These are phyloP conservation scores for Drosophila melanocephala DNA, from an alignment of 2,888 invertebrate species.

Conservation along the genomic window DNA sequence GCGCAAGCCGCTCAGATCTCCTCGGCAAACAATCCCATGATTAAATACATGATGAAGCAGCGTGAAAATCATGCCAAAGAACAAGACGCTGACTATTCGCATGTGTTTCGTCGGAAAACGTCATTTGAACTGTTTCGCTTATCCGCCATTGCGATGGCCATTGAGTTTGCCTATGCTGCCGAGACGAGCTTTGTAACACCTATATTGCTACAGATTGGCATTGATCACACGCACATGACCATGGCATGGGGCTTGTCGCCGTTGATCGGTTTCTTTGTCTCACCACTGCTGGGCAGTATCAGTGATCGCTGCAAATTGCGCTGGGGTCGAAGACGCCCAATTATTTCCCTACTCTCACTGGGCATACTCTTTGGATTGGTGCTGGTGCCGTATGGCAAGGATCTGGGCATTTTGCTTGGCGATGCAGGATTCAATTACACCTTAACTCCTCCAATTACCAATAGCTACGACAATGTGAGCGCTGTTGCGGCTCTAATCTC, in stretches of 20 bases:
- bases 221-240: constrained; percentile 88
- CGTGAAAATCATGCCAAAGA: constrained; percentile 84
- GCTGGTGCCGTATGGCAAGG: constrained; percentile 88
- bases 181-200: constrained; percentile 90
- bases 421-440: constrained; percentile 67
- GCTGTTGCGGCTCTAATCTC: constrained; percentile 63
- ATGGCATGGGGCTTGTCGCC: constrained; percentile 86
- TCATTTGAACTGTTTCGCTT: constrained; percentile 83
- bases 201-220: constrained; percentile 87
- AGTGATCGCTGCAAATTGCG: constrained; percentile 87
- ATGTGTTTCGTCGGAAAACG: constrained; percentile 84
- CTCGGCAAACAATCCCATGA: constrained; percentile 83
- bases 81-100: constrained; percentile 84
- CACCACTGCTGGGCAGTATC: constrained; percentile 87
- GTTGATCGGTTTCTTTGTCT: constrained; percentile 84
- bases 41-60: constrained; percentile 84
- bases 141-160: constrained; percentile 86
- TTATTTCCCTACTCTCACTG: constrained; percentile 87
- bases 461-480: constrained; percentile 42
- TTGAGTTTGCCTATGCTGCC: constrained; percentile 89
- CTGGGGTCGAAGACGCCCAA: constrained; percentile 88
- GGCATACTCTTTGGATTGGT: constrained; percentile 87
- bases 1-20: constrained; percentile 70
- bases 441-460: background rate
- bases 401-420: constrained; percentile 87